phyloP scores from a whole-genome alignment of 1,140 invertebrate genomes.

The Drosophila bipectinata region DNA sequence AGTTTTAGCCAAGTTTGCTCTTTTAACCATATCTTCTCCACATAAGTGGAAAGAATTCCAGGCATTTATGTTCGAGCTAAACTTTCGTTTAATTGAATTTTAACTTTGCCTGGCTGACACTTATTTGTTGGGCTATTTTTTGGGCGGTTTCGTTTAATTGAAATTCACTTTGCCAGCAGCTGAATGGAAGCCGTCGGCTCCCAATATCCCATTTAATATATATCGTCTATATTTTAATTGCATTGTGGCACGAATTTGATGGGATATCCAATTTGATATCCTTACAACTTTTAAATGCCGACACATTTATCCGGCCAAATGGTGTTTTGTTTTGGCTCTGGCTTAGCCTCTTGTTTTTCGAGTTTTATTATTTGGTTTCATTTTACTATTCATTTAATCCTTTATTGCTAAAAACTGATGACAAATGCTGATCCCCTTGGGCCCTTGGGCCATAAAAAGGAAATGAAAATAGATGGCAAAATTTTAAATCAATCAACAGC shows the following conservation, averaged over 20 bases:
- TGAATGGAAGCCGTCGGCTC: slow-evolving; percentile 4
- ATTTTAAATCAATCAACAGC: slow-evolving; percentile 48
- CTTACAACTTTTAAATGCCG: slow-evolving; percentile 13
- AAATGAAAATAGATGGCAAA: slow-evolving; percentile 29
- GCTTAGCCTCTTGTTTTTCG: slow-evolving; percentile 4
- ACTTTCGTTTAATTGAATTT: slow-evolving; percentile 46
- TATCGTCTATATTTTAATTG: slow-evolving; percentile 32
- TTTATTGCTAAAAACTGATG: slow-evolving; percentile 40
- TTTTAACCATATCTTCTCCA: slow-evolving; percentile 7
- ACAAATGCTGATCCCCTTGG: slow-evolving; percentile 33
- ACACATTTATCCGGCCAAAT: slow-evolving; percentile 22
- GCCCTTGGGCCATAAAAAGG: slow-evolving; percentile 11
- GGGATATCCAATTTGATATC: neutral
- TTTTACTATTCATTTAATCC: slow-evolving; percentile 40
- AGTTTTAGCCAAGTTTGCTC: slow-evolving; percentile 39
- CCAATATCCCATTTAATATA: neutral
- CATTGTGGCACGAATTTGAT: slow-evolving; percentile 14
- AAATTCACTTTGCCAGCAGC: slow-evolving; percentile 29
- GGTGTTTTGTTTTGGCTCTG: slow-evolving; percentile 7
- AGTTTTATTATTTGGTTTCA: slow-evolving; percentile 18
- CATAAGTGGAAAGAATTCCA: slow-evolving; percentile 19
- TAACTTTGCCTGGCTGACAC: slow-evolving; percentile 24
- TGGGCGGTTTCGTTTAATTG: slow-evolving; percentile 26
- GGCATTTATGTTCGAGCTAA: slow-evolving; percentile 32
- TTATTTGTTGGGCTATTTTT: slow-evolving; percentile 33